Conservation (phyloP, 2,113 vertebrate species). For the Epinephelus lanceolatus region DNA sequence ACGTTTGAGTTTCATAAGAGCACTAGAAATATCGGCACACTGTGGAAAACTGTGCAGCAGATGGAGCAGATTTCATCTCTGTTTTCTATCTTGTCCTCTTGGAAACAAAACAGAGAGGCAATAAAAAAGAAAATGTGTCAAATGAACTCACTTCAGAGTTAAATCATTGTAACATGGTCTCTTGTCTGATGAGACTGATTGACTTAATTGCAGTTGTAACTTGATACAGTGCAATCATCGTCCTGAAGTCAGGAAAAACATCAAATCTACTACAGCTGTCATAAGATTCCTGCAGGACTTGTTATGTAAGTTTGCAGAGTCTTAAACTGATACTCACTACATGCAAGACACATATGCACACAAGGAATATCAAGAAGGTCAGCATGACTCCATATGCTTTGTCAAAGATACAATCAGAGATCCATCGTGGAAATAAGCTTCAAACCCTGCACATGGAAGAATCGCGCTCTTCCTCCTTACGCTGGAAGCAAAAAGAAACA, state of each 20-base stretch:
- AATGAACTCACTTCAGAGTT: background rate
- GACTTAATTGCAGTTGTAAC: conserved; percentile 39
- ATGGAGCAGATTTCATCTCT: conserved; percentile 16
- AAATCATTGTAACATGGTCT: background rate
- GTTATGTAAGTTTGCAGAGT: conserved; percentile 45
- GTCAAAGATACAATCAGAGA: background rate
- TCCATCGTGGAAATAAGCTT: background rate
- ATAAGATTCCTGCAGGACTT: conserved; percentile 43
- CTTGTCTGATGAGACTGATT: conserved; percentile 9
- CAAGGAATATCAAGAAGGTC: background rate
- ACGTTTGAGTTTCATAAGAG: conserved; percentile 42
- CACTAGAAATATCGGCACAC: background rate
- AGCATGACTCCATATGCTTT: background rate
- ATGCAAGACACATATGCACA: background rate
- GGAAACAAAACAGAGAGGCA: conserved; percentile 25
- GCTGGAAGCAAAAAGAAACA: background rate
- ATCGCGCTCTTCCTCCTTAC: background rate
- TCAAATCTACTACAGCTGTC: conserved; percentile 48
- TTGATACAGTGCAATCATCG: conserved; percentile 33
- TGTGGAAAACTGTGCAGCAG: conserved; percentile 31
- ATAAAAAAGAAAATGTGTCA: conserved; percentile 2
- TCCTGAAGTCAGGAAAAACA: conserved; percentile 22
- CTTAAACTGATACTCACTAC: conserved; percentile 5
- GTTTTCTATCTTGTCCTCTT: conserved; percentile 25
- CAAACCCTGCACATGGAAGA: background rate